Evolutionary conservation across 2,888 invertebrate genomes (phyloP).

Genomic region (Chymomyza fuscimana): DNA sequence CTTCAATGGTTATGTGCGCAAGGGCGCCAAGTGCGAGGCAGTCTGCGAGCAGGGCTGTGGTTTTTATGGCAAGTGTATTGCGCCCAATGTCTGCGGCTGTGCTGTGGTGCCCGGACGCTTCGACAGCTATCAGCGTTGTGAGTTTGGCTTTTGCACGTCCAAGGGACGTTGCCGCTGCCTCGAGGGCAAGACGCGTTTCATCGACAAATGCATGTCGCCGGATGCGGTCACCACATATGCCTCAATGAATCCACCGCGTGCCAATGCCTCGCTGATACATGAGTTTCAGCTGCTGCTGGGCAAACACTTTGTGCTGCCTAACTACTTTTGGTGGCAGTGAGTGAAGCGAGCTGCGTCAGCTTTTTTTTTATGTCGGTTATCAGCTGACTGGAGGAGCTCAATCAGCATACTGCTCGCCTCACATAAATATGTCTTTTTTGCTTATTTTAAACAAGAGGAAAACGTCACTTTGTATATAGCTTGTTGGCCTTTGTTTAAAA

Average conservation of each 20-base stretch:
- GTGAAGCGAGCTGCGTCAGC: neutral
- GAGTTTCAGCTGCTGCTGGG: slow-evolving; percentile 74
- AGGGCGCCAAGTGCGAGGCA: slow-evolving; percentile 66
- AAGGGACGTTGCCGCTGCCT: slow-evolving; percentile 72
- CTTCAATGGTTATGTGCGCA: slow-evolving; percentile 75
- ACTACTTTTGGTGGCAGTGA: slow-evolving; percentile 50
- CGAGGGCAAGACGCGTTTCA: slow-evolving; percentile 70
- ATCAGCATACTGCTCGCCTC: neutral
- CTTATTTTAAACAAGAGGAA: neutral
- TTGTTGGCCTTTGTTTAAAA: neutral
- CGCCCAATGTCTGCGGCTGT: slow-evolving; percentile 78
- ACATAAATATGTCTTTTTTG: slow-evolving; percentile 6
- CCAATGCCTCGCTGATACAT: slow-evolving; percentile 68
- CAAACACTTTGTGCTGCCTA: slow-evolving; percentile 57
- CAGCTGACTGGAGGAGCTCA: neutral
- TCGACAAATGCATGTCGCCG: slow-evolving; percentile 72
- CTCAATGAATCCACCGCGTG: slow-evolving; percentile 57
- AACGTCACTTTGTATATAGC: neutral
- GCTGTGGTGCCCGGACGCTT: slow-evolving; percentile 54
- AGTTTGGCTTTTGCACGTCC: slow-evolving; percentile 64
- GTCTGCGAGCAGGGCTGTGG: slow-evolving; percentile 73
- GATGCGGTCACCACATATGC: slow-evolving; percentile 76
- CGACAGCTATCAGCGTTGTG: slow-evolving; percentile 48
- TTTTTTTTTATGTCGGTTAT: neutral
- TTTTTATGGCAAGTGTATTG: slow-evolving; percentile 76